phyloP scores from a whole-genome alignment of 2,797 vertebrate genomes.

The Gephyroberyx darwinii region DNA sequence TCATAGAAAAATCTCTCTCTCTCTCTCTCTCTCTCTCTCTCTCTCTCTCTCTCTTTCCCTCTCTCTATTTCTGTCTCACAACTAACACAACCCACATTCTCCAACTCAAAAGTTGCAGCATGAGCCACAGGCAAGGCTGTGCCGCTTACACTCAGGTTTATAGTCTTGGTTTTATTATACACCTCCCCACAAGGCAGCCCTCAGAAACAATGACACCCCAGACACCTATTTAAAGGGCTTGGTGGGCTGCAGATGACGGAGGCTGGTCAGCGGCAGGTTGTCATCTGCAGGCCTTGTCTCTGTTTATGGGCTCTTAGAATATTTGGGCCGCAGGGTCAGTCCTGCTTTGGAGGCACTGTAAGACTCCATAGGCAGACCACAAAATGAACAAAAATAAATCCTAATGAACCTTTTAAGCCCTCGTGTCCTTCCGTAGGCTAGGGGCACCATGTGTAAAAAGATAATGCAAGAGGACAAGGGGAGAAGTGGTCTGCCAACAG shows the following conservation, averaged over 20 bases:
- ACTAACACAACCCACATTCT: constrained; percentile 27
- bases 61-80: not conserved
- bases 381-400: constrained; percentile 81
- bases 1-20: constrained; percentile 38
- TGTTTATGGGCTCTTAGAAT: constrained; percentile 77
- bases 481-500: constrained; percentile 75
- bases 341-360: constrained; percentile 59
- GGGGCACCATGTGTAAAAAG: constrained; percentile 53
- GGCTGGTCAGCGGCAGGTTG: constrained; percentile 66
- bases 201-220: constrained; percentile 75
- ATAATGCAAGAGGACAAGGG: constrained; percentile 75
- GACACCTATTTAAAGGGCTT: constrained; percentile 76
- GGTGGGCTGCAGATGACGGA: constrained; percentile 70
- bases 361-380: constrained; percentile 64
- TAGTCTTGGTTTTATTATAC: constrained; percentile 74
- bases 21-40: constrained; percentile 7
- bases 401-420: constrained; percentile 81
- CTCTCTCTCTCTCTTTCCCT: not conserved
- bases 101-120: constrained; percentile 61
- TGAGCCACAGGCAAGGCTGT: constrained; percentile 63
- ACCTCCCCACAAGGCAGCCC: constrained; percentile 74
- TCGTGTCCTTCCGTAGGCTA: constrained; percentile 61
- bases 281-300: constrained; percentile 73
- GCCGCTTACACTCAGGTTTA: constrained; percentile 75
- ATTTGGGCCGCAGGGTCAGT: constrained; percentile 70